Base-by-base conservation (phyloP, 2,113 vertebrate species). In the Odocoileus virginianus region DNA sequence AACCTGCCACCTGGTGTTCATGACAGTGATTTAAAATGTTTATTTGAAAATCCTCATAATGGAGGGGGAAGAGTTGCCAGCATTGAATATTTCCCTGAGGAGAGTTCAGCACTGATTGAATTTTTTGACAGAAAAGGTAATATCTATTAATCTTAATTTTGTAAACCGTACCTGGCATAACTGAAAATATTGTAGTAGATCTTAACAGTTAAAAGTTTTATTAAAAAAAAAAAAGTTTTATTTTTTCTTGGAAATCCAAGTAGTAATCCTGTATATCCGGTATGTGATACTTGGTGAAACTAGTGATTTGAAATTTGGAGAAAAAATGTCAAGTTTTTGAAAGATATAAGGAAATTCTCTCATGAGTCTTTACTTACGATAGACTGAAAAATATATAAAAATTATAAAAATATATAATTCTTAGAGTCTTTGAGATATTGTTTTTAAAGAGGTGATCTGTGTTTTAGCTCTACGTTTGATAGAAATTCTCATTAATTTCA, bases 81-180 rank as follows among this genome's bases (percentile, higher is more conserved):
- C 1, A 87, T 99, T 21, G 40, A 91, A 13, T 97, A 98, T 28
- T 96, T 99, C 91, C 98, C 98, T 25, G 98, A 98, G 5, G 99
- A 99, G 25, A 98, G 99, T 55, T 99, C 99, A 57, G 99, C 99
- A 23, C 88, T 99, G 74, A 54, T 99, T 97, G 99, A 99, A 27
- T 99, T 99, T 96, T 92, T 23, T 97, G 82, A 99, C 92, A 57
- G 74, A 10, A 89, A 97, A 99, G 99, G 99, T 99, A 99, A 74
- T 61, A 57, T 78, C 71, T 93, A 36, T 43, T 12, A 13, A 57
- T 88, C 16, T 55, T 71, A n/a, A 0, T 82, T 95, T 25, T 89
- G 14, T 74, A 82, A 30, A 27, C 25, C 7, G 30, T 33, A 23
- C 27, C 0, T 40, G 40, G 54, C 16, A 40, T 76, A 84, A 67